These are phyloP conservation scores for Drosophila conformis DNA, from an alignment of 2,888 invertebrate genomes.

Conservation along the genomic window DNA sequence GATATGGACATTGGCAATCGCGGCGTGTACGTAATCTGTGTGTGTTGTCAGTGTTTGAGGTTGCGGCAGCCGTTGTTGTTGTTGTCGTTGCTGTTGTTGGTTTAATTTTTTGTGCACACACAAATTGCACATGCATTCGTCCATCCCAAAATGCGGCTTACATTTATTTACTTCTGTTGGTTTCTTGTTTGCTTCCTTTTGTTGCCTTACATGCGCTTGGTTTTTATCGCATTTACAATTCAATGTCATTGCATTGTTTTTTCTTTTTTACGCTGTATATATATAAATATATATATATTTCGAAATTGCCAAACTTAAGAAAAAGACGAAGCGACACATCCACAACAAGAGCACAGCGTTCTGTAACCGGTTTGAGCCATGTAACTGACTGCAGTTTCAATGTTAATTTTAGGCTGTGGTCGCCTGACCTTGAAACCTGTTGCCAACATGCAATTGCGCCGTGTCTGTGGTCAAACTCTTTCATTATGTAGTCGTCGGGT, in stretches of 20 bases:
- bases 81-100: conserved; percentile 15
- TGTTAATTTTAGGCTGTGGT: conserved; percentile 48
- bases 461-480: conserved; percentile 42
- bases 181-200: conserved; percentile 8
- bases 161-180: conserved; percentile 37
- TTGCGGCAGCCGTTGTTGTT: conserved; percentile 15
- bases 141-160: conserved; percentile 32
- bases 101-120: conserved; percentile 24
- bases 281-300: conserved; percentile 8
- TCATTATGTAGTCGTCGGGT: conserved; percentile 44
- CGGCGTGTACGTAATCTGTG: conserved; percentile 38
- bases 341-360: background rate
- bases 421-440: conserved; percentile 60
- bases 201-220: conserved; percentile 13
- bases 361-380: conserved; percentile 57
- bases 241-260: conserved; percentile 65
- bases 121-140: conserved; percentile 56
- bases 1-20: conserved; percentile 37
- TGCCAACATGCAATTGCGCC: conserved; percentile 33
- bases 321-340: conserved; percentile 14
- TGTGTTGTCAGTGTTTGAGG: conserved; percentile 23
- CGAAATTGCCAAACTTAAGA: conserved; percentile 52
- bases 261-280: conserved; percentile 11
- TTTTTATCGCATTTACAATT: conserved; percentile 69
- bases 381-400: conserved; percentile 49